phyloP scores from a whole-genome alignment of 1,140 invertebrate species.

The Cyphomyrmex costatus region DNA sequence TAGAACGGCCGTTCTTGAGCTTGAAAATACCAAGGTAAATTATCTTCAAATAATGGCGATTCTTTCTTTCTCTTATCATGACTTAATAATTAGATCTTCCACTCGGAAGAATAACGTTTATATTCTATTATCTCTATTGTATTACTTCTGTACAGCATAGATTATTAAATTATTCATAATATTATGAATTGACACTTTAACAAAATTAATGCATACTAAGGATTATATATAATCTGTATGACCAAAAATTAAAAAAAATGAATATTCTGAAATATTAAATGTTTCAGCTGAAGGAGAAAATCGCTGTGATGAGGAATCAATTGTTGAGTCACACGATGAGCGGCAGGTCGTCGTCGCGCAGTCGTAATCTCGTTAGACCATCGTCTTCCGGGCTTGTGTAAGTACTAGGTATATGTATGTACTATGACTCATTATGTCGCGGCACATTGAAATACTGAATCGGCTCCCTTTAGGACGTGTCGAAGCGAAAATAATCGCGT shows the following conservation, averaged over 20 bases:
- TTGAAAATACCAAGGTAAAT: constrained; percentile 82
- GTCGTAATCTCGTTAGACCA: constrained; percentile 70
- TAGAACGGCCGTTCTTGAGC: constrained; percentile 77
- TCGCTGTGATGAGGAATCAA: constrained; percentile 81
- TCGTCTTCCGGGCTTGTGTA: constrained; percentile 80
- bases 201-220: not conserved
- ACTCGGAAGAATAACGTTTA: not conserved
- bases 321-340: constrained; percentile 81
- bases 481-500: constrained; percentile 81
- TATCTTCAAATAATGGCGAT: not conserved
- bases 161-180: not conserved
- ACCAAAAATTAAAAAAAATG: not conserved
- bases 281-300: constrained; percentile 83
- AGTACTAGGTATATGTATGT: constrained; percentile 44
- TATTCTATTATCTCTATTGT: not conserved
- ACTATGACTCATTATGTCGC: constrained; percentile 36
- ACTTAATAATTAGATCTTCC: not conserved
- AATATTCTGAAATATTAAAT: not conserved
- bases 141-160: not conserved
- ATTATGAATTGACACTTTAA: not conserved
- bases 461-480: constrained; percentile 81
- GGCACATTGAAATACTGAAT: constrained; percentile 57
- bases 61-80: not conserved
- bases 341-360: constrained; percentile 79
- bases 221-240: not conserved